Evolutionary conservation across 2,113 vertebrate species (phyloP).

Genomic region (Thamnaconus septentrionalis): DNA sequence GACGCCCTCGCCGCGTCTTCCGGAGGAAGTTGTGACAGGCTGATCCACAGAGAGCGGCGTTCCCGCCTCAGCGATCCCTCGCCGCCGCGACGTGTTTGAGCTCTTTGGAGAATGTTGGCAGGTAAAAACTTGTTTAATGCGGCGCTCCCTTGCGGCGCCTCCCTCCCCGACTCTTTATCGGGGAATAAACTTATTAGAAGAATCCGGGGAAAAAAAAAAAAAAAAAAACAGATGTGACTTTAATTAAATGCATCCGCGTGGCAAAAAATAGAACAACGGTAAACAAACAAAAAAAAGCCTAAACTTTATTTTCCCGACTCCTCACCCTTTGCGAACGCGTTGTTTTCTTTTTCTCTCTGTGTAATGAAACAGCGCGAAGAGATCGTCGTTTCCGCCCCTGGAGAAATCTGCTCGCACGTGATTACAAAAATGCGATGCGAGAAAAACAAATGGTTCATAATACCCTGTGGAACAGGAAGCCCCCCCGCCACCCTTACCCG

Average conservation of each 20-base stretch:
- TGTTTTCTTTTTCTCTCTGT: not conserved
- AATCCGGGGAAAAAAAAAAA: not conserved
- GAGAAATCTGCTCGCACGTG: conserved; percentile 56
- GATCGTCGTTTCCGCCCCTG: conserved; percentile 9
- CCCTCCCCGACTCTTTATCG: conserved; percentile 8
- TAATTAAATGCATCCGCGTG: conserved; percentile 13
- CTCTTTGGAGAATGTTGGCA: conserved; percentile 26
- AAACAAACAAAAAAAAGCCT: no score
- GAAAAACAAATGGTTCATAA: conserved; percentile 58
- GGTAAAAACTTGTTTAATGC: conserved; percentile 42
- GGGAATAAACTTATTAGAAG: conserved; percentile 13
- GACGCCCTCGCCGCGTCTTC: conserved; percentile 39
- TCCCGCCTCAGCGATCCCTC: conserved; percentile 35
- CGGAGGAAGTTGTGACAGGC: conserved; percentile 52
- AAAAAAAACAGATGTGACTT: conserved; percentile 5
- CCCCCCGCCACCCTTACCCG: not conserved
- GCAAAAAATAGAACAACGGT: not conserved
- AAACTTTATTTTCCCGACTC: conserved; percentile 9
- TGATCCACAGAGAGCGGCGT: conserved; percentile 53
- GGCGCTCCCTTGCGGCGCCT: not conserved
- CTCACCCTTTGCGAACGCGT: not conserved
- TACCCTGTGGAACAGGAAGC: conserved; percentile 48
- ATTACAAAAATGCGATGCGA: conserved; percentile 58
- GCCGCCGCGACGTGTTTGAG: conserved; percentile 37
- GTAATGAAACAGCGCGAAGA: conserved; percentile 43